Base-by-base conservation (phyloP, 1,140 invertebrate species). In the Zelostemma sp. region DNA sequence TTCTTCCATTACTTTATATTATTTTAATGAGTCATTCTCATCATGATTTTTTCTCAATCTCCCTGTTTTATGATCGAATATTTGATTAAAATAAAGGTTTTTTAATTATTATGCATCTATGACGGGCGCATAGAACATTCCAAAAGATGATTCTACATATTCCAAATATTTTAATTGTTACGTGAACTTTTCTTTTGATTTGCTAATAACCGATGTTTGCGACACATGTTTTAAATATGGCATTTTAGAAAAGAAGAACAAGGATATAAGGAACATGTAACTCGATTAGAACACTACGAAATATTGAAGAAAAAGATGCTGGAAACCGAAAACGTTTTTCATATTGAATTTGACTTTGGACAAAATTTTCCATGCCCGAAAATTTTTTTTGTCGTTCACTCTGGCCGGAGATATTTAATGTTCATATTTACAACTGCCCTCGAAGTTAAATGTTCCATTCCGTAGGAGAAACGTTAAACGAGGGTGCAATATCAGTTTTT, bases 331-430 rank as follows among this genome's bases (percentile, higher is more conserved):
- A 35, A 35, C 11, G 33, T 35, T 11, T 6, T 35, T 1, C 33
- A 35, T n/a, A 35, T 35, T n/a, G 48, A 50, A 33, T 50, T 31
- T 16, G 48, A 50, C 31, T 33, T 50, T 17, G 48, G 25, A 6
- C 25, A 50, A 33, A 50, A 50, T 50, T 50, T 50, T 1, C 48
- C 28, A 9, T 18, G 28, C 6, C 25, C 48, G 1, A 50, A 33
- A 50, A 50, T 50, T 33, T 50, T 15, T 50, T 31, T 33, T 31
- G 48, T 14, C 21, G 25, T 4, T n/a, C 31, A 33, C 15, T 50
- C n/a, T 50, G 48, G 48, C 18, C 31, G 1, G 17, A 50, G 3
- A 31, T 50, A 12, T 50, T 33, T 15, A 50, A 50, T 33, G 25
- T 48, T 1, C 46, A 48, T 14, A 25, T 50, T 6, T 33, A 14